Percentiles rank a stretch among this genome's conserved stretches.
Evolutionary conservation across 2,888 invertebrate species (phyloP).

Genomic region (Phortica magna): DNA sequence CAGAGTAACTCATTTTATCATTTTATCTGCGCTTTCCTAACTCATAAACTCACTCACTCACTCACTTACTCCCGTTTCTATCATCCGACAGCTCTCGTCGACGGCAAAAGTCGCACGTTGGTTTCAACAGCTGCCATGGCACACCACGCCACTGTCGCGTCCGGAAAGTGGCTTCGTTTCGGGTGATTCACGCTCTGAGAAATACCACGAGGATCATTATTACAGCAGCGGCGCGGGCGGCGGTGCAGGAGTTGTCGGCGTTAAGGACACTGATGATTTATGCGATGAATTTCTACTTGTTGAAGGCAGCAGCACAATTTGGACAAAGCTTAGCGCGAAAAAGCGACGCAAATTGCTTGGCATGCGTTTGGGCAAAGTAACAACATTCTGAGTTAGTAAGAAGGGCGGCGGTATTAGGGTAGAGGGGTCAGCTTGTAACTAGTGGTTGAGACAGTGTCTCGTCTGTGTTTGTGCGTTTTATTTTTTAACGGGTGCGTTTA

Average conservation of each 20-base stretch:
- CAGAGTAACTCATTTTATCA: slow-evolving; percentile 54
- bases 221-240: slow-evolving; percentile 56
- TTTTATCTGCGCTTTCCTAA: slow-evolving; percentile 7
- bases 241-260: slow-evolving; percentile 24
- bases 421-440: not conserved
- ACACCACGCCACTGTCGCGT: slow-evolving; percentile 82
- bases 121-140: slow-evolving; percentile 84
- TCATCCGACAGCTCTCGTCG: slow-evolving; percentile 82
- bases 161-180: slow-evolving; percentile 89
- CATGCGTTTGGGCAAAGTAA: slow-evolving; percentile 85
- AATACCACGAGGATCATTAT: slow-evolving; percentile 78
- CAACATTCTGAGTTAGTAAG: slow-evolving; percentile 80
- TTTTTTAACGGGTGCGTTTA: slow-evolving; percentile 11
- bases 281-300: slow-evolving; percentile 83
- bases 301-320: slow-evolving; percentile 83
- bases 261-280: slow-evolving; percentile 76
- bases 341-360: slow-evolving; percentile 85
- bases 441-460: not conserved
- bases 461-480: not conserved
- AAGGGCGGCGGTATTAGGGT: not conserved
- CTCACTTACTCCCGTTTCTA: slow-evolving; percentile 4
- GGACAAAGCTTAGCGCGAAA: slow-evolving; percentile 84
- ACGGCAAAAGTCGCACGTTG: slow-evolving; percentile 89
- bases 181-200: slow-evolving; percentile 81
- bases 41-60: slow-evolving; percentile 8